Evolutionary conservation across 2,113 vertebrate species (phyloP), one percentile per base, ranked within the genome.

Genomic region (Ibidorhyncha struthersii): DNA sequence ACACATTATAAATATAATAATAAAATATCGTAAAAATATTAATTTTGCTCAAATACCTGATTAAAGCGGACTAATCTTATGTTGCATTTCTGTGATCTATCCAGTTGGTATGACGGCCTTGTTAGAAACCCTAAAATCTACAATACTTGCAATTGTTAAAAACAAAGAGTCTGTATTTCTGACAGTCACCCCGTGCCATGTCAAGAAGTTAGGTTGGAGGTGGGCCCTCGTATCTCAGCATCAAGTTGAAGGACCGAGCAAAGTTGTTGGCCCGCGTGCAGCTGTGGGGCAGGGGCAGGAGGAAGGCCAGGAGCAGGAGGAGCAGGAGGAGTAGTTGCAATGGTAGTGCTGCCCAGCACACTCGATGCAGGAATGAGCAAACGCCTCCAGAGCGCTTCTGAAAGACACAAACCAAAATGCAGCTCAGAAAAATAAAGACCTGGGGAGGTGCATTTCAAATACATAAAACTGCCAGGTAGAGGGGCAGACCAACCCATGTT

Each of bases 181-280:
- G 27, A 27, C 30, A 45, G 50, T 90, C 91, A 84, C 95, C 97
- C 87, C 6, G 0, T 30, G 3, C 36, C 32, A 26, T 0, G 9
- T 45, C 27, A 30, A 34, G 72, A 6, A 53, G 67, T 96, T 98
- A 99, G 32, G 99, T 99, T 58, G 99, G 99, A 1, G 99, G 99
- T 1, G 99, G 99, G 12, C 98, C 98, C 0, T 99, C 34, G 4
- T 99, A 98, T 90, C 98, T 99, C 40, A 99, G 98, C 99, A 99
- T 99, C 94, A 99, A 78, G 90, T 97, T 98, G 98, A 99, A 99
- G 89, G 99, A 99, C 22, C 98, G 98, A 78, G 99, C 99, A 5
- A 99, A 99, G 97, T 99, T 99, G 98, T 99, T 99, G 98, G 98
- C 97, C 73, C 99, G 97, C 0, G 98, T 95, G 98, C 99, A 99